Conservation (phyloP, 2,888 invertebrate genomes). For the Lasioglossum figueresi region DNA sequence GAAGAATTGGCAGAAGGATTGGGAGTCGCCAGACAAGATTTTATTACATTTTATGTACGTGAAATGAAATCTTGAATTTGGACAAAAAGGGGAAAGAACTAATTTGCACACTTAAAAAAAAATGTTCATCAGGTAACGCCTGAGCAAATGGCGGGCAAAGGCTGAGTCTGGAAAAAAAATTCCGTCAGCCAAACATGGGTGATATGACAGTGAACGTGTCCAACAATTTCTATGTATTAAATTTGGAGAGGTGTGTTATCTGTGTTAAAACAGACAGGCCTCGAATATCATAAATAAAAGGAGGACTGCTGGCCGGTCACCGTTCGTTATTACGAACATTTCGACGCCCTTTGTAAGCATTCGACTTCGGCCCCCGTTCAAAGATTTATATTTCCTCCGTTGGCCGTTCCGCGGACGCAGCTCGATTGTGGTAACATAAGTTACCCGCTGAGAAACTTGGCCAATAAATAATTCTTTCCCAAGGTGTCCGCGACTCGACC, state of each 20-base stretch:
- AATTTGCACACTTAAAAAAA: too few species aligned
- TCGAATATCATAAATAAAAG: slow-evolving; percentile 35
- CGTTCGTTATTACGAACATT: slow-evolving; percentile 44
- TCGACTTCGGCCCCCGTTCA: slow-evolving; percentile 23
- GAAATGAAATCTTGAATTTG: too few species aligned
- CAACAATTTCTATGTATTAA: neutral
- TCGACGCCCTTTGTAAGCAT: slow-evolving; percentile 44
- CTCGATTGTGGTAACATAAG: slow-evolving; percentile 67
- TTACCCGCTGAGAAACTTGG: slow-evolving; percentile 70
- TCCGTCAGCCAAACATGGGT: neutral
- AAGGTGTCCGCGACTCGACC: slow-evolving; percentile 58
- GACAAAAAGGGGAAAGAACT: too few species aligned
- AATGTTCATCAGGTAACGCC: too few species aligned
- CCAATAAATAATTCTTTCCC: slow-evolving; percentile 73
- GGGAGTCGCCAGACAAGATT: too few species aligned
- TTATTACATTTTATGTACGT: too few species aligned
- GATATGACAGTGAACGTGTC: too few species aligned
- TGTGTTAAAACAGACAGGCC: neutral
- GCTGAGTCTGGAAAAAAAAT: neutral
- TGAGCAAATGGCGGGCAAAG: too few species aligned
- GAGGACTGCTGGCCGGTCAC: neutral
- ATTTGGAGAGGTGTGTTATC: neutral
- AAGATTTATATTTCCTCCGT: slow-evolving; percentile 52
- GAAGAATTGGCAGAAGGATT: too few species aligned
- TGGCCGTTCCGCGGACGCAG: slow-evolving; percentile 43